These are phyloP conservation scores for Idaea straminata DNA, from an alignment of 2,888 invertebrate genomes.

Conservation along the genomic window DNA sequence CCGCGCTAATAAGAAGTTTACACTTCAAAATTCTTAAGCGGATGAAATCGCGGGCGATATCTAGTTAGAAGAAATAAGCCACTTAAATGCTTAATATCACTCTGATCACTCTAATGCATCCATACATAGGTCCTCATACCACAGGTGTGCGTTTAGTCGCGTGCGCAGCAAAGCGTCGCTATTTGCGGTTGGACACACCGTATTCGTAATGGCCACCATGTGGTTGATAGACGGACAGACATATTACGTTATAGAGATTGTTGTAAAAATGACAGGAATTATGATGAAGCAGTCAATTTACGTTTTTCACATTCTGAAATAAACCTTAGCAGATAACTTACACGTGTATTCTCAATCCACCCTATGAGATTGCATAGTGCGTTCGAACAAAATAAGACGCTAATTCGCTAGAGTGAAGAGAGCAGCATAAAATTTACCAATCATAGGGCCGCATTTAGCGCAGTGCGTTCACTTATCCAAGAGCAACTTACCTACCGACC, in stretches of 20 bases:
- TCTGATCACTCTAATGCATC: slow-evolving; percentile 14
- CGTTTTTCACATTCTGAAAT: background rate
- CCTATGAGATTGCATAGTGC: no score
- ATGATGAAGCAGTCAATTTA: background rate
- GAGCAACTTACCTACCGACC: no score
- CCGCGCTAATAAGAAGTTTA: no score
- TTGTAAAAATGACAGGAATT: background rate
- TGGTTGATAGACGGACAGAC: slow-evolving; percentile 27
- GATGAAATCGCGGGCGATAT: no score
- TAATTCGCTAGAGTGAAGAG: no score
- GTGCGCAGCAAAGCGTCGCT: slow-evolving; percentile 53
- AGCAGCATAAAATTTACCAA: no score
- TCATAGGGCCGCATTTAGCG: no score
- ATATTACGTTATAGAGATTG: slow-evolving; percentile 17
- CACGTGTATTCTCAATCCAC: no score
- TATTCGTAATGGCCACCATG: slow-evolving; percentile 35
- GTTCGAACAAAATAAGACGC: no score
- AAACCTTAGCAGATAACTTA: no score
- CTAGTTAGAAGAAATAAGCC: slow-evolving; percentile 7
- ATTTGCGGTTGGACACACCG: slow-evolving; percentile 64
- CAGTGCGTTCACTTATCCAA: no score
- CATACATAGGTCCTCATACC: slow-evolving; percentile 13
- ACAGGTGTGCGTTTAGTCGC: slow-evolving; percentile 46
- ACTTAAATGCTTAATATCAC: background rate
- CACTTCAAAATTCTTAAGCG: no score